Evolutionary conservation across 1,140 invertebrate genomes (phyloP), one percentile per base, ranked within the genome.

Genomic region (Drosophila navojoa): DNA sequence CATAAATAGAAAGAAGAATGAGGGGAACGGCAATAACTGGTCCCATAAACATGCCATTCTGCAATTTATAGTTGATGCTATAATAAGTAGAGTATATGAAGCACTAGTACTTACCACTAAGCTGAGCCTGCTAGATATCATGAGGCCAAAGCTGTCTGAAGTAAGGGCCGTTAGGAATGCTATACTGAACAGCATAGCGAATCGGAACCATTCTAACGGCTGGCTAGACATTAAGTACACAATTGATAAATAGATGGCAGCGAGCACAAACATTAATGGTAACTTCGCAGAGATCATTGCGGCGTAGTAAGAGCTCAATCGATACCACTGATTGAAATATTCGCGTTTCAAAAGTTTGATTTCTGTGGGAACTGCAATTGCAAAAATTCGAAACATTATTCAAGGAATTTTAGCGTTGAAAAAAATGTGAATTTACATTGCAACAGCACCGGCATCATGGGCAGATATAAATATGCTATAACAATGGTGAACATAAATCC

Each of bases 301-400:
- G 9, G 96, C 94, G 91, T 97, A 98, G 90, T 99, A 99, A 0
- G 98, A 95, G 86, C 96, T 96, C 13, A 98, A 91, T 25, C 96
- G 95, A 92, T 98, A 99, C 98, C 98, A 99, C 76, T 96, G 95
- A 92, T 99, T 99, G 79, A 98, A 96, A 86, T 98, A 96, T 93
- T 99, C 98, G 60, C 97, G 93, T 76, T 97, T 97, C 71, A 99
- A 93, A 4, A 98, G 93, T 54, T 95, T 94, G 55, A 98, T 96
- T 93, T 99, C 97, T 22, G 95, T 94, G 1, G 98, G 97, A 95
- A 98, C 97, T 98, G 92, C 32, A 94, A 94, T 22, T 19, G 40
- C 0, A 40, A 22, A 15, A 15, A 1, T 0, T 1, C 2, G 1
- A 47, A 79, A n/a, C 3, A 11, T 19, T 22, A 77, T 15, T 22